Evolutionary conservation across 2,888 invertebrate genomes (phyloP).

Genomic region (Agrilus biguttatus): DNA sequence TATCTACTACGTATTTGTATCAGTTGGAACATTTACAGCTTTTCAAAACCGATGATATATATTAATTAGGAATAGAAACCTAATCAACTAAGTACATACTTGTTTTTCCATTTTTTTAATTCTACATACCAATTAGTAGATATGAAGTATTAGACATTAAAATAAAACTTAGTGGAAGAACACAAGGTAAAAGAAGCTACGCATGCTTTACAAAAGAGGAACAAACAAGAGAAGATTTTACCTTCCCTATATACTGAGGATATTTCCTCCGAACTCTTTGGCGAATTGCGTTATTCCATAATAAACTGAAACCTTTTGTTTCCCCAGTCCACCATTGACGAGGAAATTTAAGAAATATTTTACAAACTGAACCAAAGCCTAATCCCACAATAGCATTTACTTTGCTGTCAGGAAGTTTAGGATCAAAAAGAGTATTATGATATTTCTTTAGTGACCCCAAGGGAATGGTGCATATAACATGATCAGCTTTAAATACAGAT

Average conservation of each 20-base stretch:
- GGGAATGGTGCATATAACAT: constrained; percentile 53
- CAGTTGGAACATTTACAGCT: background rate
- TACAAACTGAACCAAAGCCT: constrained; percentile 50
- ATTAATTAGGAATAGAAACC: background rate
- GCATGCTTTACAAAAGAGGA: too few species aligned
- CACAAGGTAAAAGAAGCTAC: too few species aligned
- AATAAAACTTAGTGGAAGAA: too few species aligned
- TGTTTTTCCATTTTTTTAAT: background rate
- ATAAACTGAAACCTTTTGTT: constrained; percentile 37
- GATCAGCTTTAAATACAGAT: constrained; percentile 37
- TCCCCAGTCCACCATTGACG: constrained; percentile 47
- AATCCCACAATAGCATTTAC: constrained; percentile 39
- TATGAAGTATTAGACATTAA: too few species aligned
- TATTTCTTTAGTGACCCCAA: constrained; percentile 53
- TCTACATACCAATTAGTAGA: too few species aligned
- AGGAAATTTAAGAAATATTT: constrained; percentile 50
- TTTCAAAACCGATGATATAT: background rate
- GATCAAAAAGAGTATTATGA: constrained; percentile 37
- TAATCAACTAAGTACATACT: background rate
- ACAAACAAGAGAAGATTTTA: too few species aligned
- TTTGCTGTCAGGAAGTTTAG: constrained; percentile 40
- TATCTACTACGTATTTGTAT: too few species aligned
- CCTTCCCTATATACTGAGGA: constrained; percentile 7
- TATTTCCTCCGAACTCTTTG: constrained; percentile 19
- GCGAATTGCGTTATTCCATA: constrained; percentile 41